phyloP scores from a whole-genome alignment of 2,888 invertebrate species.

The Philereme vetulata region DNA sequence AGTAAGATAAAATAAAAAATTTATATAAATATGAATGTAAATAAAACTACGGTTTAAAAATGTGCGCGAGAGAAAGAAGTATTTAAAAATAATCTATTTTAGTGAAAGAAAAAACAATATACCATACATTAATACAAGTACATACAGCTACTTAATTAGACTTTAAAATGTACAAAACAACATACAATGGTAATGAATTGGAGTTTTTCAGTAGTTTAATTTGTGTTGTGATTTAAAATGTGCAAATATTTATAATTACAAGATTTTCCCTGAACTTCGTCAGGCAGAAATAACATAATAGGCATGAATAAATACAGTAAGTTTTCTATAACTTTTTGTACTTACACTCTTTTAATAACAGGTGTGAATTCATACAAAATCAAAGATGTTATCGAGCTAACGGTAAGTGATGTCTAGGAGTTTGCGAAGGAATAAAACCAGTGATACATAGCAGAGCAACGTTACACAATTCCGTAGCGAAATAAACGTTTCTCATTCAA shows the following conservation, averaged over 20 bases:
- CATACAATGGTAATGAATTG: too few species aligned
- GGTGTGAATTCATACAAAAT: constrained; percentile 5
- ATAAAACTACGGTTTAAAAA: constrained; percentile 2
- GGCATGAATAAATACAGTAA: not conserved
- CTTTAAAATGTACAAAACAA: too few species aligned
- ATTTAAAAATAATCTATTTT: not conserved
- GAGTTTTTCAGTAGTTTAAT: too few species aligned
- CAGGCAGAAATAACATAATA: not conserved
- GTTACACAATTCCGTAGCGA: constrained; percentile 21
- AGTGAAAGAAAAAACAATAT: too few species aligned
- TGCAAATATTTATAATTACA: too few species aligned
- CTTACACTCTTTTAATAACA: not conserved
- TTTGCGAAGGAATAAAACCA: constrained; percentile 13
- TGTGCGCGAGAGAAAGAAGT: constrained; percentile 6
- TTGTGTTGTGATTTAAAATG: too few species aligned
- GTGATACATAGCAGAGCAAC: constrained; percentile 19
- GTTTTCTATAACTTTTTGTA: not conserved
- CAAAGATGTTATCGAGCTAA: constrained; percentile 5
- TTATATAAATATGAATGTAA: not conserved
- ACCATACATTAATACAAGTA: too few species aligned
- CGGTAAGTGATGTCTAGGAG: constrained; percentile 14
- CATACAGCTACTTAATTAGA: too few species aligned
- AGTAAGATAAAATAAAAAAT: not conserved
- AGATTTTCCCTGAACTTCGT: too few species aligned
- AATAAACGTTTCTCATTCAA: constrained; percentile 27